Evolutionary conservation across 1,140 invertebrate species (phyloP).

Genomic region (Euschistus heros): DNA sequence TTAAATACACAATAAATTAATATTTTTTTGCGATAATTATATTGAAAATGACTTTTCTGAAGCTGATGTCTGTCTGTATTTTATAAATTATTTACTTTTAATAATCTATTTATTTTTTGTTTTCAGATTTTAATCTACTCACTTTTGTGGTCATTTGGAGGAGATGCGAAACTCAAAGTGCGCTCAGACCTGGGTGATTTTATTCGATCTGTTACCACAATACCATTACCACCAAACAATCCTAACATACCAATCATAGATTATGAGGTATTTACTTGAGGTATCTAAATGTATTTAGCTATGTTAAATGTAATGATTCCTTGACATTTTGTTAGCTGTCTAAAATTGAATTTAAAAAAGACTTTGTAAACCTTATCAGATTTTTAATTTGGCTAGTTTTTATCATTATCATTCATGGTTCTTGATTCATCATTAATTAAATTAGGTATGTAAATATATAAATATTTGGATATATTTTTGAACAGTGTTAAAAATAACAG

Average conservation of each 20-base stretch:
- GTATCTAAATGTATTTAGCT: background rate
- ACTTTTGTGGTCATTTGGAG: conserved; percentile 94
- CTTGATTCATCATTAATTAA: too few species aligned
- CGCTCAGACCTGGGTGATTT: conserved; percentile 90
- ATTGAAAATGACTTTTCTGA: too few species aligned
- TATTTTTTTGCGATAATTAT: too few species aligned
- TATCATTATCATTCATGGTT: too few species aligned
- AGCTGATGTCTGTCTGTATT: too few species aligned
- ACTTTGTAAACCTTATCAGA: background rate
- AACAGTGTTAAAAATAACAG: too few species aligned
- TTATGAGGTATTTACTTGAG: conserved; percentile 67
- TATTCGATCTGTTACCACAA: conserved; percentile 86
- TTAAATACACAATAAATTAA: too few species aligned
- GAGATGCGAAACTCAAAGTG: conserved; percentile 94
- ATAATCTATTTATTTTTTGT: background rate
- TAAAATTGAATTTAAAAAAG: background rate
- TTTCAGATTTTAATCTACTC: conserved; percentile 61
- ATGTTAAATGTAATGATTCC: background rate
- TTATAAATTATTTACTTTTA: too few species aligned
- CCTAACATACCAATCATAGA: conserved; percentile 82
- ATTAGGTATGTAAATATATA: too few species aligned
- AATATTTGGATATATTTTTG: too few species aligned
- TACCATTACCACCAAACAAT: conserved; percentile 69
- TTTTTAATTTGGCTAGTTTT: too few species aligned
- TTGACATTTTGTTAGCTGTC: conserved; percentile 7